These are phyloP conservation scores for Flexamia atlantica DNA, from an alignment of 2,888 invertebrate genomes.

Conservation along the genomic window DNA sequence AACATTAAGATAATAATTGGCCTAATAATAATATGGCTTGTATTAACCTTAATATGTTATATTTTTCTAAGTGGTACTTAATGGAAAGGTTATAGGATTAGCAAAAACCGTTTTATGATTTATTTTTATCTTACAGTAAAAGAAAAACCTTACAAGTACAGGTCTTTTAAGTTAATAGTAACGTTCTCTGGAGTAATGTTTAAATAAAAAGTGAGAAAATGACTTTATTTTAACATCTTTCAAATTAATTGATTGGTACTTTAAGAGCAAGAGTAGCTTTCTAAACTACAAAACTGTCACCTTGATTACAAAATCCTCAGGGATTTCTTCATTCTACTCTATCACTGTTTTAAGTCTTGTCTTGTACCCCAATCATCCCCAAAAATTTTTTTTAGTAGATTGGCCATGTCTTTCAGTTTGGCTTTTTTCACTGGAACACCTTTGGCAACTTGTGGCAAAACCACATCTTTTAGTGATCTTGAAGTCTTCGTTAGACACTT, in stretches of 20 bases:
- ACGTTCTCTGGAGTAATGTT: background rate
- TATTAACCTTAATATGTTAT: slow-evolving; percentile 1
- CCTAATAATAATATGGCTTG: slow-evolving; percentile 1
- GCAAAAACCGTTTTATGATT: background rate
- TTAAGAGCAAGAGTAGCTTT: slow-evolving; percentile 24
- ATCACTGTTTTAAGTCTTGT: slow-evolving; percentile 51
- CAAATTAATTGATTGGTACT: background rate
- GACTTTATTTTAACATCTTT: slow-evolving; percentile 14
- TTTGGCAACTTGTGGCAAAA: slow-evolving; percentile 26
- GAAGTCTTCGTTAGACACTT: slow-evolving; percentile 49
- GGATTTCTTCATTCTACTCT: slow-evolving; percentile 40
- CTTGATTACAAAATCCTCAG: slow-evolving; percentile 47
- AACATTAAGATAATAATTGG: background rate
- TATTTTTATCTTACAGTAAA: background rate
- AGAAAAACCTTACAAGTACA: background rate
- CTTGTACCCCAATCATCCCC: slow-evolving; percentile 52
- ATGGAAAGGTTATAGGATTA: background rate
- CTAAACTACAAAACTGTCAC: slow-evolving; percentile 55
- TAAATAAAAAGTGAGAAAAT: background rate
- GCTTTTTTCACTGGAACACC: slow-evolving; percentile 52
- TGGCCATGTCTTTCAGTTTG: slow-evolving; percentile 39
- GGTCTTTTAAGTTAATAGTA: slow-evolving; percentile 4
- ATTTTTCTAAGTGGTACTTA: background rate
- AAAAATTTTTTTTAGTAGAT: slow-evolving; percentile 40
- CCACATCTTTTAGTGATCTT: slow-evolving; percentile 30